phyloP scores from a whole-genome alignment of 2,113 vertebrate genomes.

The Takifugu flavidus region DNA sequence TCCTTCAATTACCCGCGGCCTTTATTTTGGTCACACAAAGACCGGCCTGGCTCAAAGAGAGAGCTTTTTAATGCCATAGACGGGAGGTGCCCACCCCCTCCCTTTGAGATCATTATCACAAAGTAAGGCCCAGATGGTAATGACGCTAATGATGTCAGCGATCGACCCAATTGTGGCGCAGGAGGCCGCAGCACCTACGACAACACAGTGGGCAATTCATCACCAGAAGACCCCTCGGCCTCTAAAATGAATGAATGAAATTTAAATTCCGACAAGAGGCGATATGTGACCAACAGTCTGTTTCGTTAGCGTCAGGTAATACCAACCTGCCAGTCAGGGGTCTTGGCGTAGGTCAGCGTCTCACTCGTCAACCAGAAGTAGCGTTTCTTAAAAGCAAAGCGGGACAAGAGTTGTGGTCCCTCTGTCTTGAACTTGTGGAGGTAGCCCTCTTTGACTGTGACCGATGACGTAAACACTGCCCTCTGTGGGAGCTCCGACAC shows the following conservation, averaged over 20 bases:
- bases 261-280: too few species aligned
- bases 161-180: not conserved
- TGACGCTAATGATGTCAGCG: slow-evolving; percentile 54
- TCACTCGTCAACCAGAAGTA: slow-evolving; percentile 88
- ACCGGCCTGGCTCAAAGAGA: slow-evolving; percentile 62
- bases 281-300: too few species aligned
- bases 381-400: slow-evolving; percentile 88
- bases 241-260: too few species aligned
- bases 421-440: slow-evolving; percentile 79
- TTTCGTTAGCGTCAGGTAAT: not conserved
- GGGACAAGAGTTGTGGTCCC: slow-evolving; percentile 73
- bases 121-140: slow-evolving; percentile 53
- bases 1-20: slow-evolving; percentile 63
- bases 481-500: slow-evolving; percentile 63
- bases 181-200: too few species aligned
- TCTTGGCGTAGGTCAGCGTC: slow-evolving; percentile 81
- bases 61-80: slow-evolving; percentile 38
- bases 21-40: slow-evolving; percentile 71
- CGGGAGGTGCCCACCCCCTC: slow-evolving; percentile 16
- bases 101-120: slow-evolving; percentile 59
- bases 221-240: too few species aligned
- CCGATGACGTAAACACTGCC: slow-evolving; percentile 69
- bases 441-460: slow-evolving; percentile 84
- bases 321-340: slow-evolving; percentile 81
- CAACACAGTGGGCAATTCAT: too few species aligned